Conservation (phyloP, 1,140 invertebrate genomes). For the Parapsyche elsis region DNA sequence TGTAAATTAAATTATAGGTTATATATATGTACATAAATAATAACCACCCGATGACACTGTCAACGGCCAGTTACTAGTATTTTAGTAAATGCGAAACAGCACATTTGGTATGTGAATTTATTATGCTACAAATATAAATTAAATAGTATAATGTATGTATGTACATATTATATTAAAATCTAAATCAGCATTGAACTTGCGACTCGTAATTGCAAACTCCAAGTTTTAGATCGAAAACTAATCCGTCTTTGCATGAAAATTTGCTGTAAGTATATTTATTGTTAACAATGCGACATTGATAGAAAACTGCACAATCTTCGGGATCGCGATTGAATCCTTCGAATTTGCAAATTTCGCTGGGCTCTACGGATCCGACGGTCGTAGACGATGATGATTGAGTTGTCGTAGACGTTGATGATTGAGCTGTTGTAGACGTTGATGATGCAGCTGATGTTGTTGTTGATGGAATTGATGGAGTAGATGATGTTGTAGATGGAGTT, state of each 20-base stretch:
- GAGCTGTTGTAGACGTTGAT: conserved; percentile 15
- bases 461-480: not conserved
- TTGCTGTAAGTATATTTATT: not conserved
- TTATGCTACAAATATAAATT: no score
- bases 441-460: conserved; percentile 3
- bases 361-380: no score
- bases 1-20: no score
- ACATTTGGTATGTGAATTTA: no score
- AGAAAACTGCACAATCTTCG: conserved; percentile 10
- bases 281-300: conserved; percentile 21
- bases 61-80: no score
- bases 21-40: no score
- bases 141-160: no score
- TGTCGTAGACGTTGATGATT: not conserved
- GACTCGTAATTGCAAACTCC: conserved; percentile 8
- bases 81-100: no score
- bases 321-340: conserved; percentile 36
- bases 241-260: conserved; percentile 1
- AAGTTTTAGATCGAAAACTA: not conserved
- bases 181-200: conserved; percentile 17
- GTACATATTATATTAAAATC: no score
- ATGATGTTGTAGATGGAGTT: not conserved
- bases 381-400: not conserved
- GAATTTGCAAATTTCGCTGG: no score
- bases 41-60: no score